Percentiles rank a stretch among this genome's conserved stretches.
These are phyloP conservation scores for Sitodiplosis mosellana DNA, from an alignment of 1,140 invertebrate genomes.

Conservation along the genomic window DNA sequence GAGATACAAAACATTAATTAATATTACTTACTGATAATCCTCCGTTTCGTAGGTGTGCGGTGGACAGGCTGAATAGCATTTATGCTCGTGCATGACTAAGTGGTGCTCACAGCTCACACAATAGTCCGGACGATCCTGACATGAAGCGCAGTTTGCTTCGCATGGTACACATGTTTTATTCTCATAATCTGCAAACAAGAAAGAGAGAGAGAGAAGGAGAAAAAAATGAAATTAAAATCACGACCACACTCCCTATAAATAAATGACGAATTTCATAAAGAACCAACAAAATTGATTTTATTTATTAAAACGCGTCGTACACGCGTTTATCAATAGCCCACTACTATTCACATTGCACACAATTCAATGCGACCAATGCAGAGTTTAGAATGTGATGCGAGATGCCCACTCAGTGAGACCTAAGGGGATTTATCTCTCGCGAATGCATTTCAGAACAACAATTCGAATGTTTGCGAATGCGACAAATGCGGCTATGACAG, in stretches of 20 bases:
- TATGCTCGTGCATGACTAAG: slow-evolving; percentile 56
- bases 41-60: slow-evolving; percentile 62
- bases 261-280: background rate
- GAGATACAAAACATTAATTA: slow-evolving; percentile 1
- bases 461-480: too few species aligned
- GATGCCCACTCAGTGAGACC: too few species aligned
- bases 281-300: too few species aligned
- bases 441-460: too few species aligned
- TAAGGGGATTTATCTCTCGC: too few species aligned
- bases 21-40: slow-evolving; percentile 44
- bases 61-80: slow-evolving; percentile 66
- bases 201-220: slow-evolving; percentile 1
- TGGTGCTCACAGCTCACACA: slow-evolving; percentile 73
- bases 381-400: too few species aligned
- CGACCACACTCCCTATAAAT: background rate
- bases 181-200: slow-evolving; percentile 35
- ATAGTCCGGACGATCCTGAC: slow-evolving; percentile 56
- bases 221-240: background rate
- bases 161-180: slow-evolving; percentile 61
- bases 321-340: too few species aligned
- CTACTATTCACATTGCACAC: too few species aligned
- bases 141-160: slow-evolving; percentile 59
- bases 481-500: too few species aligned
- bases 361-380: too few species aligned
- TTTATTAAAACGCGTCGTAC: too few species aligned